phyloP scores from a whole-genome alignment of 2,888 invertebrate genomes.

The Dryadula phaetusa region DNA sequence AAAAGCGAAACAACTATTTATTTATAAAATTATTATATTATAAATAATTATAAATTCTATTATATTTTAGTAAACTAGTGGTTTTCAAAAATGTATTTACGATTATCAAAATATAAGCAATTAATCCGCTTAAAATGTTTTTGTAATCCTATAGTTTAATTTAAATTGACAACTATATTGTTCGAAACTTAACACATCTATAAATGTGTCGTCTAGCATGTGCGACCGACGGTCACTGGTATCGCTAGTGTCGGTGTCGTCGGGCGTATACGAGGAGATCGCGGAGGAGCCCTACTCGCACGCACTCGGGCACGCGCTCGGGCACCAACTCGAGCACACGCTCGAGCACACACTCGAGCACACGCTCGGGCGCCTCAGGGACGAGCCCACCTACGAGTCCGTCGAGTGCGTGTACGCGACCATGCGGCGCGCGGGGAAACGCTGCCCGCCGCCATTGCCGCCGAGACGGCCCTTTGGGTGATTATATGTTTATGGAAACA shows the following conservation, averaged over 20 bases:
- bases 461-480: constrained; percentile 51
- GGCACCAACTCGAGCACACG: constrained; percentile 32
- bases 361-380: constrained; percentile 1
- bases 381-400: constrained; percentile 74
- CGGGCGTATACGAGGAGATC: constrained; percentile 89
- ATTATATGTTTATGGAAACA: too few species aligned
- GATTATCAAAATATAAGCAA: too few species aligned
- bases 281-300: constrained; percentile 67
- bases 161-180: too few species aligned
- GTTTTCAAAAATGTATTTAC: too few species aligned
- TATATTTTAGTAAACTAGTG: too few species aligned
- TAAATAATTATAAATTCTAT: too few species aligned
- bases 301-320: constrained; percentile 34
- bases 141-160: too few species aligned
- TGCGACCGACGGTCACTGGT: constrained; percentile 70
- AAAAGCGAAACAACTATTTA: too few species aligned
- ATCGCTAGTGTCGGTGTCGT: constrained; percentile 85
- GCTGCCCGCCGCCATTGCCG: constrained; percentile 42
- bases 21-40: too few species aligned
- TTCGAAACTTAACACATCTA: too few species aligned
- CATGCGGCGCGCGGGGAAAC: constrained; percentile 44
- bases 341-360: constrained; percentile 1
- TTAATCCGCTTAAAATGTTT: too few species aligned
- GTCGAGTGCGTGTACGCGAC: constrained; percentile 68
- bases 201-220: constrained; percentile 1